Percentiles rank a stretch among this genome's conserved stretches.
Evolutionary conservation across 2,888 invertebrate species (phyloP).

Genomic region (Drosophila peninsularis): DNA sequence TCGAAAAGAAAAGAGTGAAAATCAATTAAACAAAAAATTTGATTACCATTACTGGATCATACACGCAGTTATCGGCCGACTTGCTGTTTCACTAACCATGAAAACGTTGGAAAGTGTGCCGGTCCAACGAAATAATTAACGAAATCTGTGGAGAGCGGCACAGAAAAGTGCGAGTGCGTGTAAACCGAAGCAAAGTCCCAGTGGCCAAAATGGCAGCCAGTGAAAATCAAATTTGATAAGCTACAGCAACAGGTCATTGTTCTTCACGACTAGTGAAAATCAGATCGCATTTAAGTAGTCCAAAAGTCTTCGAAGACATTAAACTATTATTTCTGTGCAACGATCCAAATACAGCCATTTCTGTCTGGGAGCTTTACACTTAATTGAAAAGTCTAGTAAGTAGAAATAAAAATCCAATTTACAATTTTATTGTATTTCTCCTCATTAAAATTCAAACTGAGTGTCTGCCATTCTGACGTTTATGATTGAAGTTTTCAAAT

Average conservation of each 20-base stretch:
- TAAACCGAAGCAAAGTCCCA: slow-evolving; percentile 15
- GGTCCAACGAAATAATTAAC: slow-evolving; percentile 54
- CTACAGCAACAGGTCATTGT: slow-evolving; percentile 42
- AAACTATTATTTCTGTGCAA: slow-evolving; percentile 35
- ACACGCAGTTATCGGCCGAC: slow-evolving; percentile 43
- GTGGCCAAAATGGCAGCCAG: slow-evolving; percentile 63
- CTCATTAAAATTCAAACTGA: not conserved
- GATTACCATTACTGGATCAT: slow-evolving; percentile 50
- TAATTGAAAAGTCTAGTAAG: slow-evolving; percentile 62
- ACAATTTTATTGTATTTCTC: not conserved
- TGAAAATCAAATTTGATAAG: slow-evolving; percentile 63
- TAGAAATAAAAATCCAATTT: slow-evolving; percentile 16
- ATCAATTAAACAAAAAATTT: slow-evolving; percentile 48
- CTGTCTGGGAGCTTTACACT: slow-evolving; percentile 42
- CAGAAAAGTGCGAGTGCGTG: slow-evolving; percentile 55
- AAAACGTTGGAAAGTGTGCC: slow-evolving; percentile 65
- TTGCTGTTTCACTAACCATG: slow-evolving; percentile 65
- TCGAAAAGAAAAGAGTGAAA: slow-evolving; percentile 46
- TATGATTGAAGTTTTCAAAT: not conserved
- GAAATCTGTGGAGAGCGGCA: slow-evolving; percentile 35
- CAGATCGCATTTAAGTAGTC: slow-evolving; percentile 16
- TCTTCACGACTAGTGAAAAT: slow-evolving; percentile 45
- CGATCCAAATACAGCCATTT: slow-evolving; percentile 47
- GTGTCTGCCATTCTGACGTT: not conserved
- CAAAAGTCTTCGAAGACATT: slow-evolving; percentile 20